phyloP scores from a whole-genome alignment of 1,140 invertebrate genomes.

The Anagrus nilaparvatae region DNA sequence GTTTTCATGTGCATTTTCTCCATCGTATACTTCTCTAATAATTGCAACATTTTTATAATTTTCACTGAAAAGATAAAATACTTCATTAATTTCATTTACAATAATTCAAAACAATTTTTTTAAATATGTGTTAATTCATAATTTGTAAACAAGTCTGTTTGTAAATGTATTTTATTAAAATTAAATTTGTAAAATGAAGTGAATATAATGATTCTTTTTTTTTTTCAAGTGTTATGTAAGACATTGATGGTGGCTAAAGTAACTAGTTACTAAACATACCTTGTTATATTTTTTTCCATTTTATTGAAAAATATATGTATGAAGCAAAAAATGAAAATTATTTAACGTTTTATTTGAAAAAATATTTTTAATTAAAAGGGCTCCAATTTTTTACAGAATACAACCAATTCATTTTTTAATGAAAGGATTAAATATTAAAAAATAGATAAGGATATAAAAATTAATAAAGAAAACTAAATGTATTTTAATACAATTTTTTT shows the following conservation, averaged over 20 bases:
- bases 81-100: not conserved
- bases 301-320: not conserved
- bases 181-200: constrained; percentile 10
- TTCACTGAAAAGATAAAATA: constrained; percentile 27
- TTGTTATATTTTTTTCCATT: not conserved
- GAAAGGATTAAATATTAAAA: no score
- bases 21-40: constrained; percentile 86
- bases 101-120: no score
- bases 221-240: constrained; percentile 25
- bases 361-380: no score
- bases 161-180: no score
- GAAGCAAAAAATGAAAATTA: not conserved
- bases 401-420: no score
- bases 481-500: no score
- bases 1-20: constrained; percentile 79
- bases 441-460: no score
- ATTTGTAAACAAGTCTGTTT: no score
- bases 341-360: not conserved
- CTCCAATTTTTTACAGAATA: no score
- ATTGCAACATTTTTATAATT: constrained; percentile 66
- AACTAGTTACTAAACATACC: constrained; percentile 4
- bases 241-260: constrained; percentile 18
- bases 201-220: constrained; percentile 10
- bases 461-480: no score
- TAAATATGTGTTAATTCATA: no score